A percentile compares a stretch with the other conserved stretches of the same genome.
Evolutionary conservation across 2,113 vertebrate species (phyloP).

Genomic region (Beaufortia kweichowensis): DNA sequence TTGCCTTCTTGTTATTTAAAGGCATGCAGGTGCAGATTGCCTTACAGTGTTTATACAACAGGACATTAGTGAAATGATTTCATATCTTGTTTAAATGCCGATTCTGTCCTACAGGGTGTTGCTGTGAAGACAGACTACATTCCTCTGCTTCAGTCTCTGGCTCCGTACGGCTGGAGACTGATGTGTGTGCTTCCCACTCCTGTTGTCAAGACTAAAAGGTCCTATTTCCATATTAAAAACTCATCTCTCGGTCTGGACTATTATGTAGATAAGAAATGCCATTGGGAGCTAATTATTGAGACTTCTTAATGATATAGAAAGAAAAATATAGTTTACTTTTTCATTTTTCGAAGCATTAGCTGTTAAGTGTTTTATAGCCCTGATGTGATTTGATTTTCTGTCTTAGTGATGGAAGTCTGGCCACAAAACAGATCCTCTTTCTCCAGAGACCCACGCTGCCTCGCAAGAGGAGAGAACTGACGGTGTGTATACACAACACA

Average conservation of each 20-base stretch:
- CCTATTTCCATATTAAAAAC: slow-evolving; percentile 36
- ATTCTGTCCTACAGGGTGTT: slow-evolving; percentile 73
- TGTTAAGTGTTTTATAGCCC: not conserved
- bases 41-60: not conserved
- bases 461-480: slow-evolving; percentile 92
- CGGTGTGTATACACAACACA: slow-evolving; percentile 71
- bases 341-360: not conserved
- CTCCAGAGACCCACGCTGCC: slow-evolving; percentile 93
- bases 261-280: not conserved
- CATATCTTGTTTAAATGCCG: not conserved
- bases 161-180: slow-evolving; percentile 90
- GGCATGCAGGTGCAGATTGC: not conserved
- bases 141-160: slow-evolving; percentile 90
- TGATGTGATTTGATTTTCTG: slow-evolving; percentile 44
- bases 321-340: not conserved
- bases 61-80: not conserved
- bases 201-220: slow-evolving; percentile 92
- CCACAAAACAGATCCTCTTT: slow-evolving; percentile 97
- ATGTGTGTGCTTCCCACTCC: slow-evolving; percentile 94
- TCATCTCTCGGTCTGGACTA: not conserved
- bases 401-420: slow-evolving; percentile 90
- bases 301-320: not conserved
- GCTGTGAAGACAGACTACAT: slow-evolving; percentile 92
- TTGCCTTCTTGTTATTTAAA: not conserved
- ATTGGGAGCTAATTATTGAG: not conserved